Evolutionary conservation across 2,888 invertebrate genomes (phyloP), one percentile per base, ranked within the genome.

Genomic region (Iselma pallidipennis): DNA sequence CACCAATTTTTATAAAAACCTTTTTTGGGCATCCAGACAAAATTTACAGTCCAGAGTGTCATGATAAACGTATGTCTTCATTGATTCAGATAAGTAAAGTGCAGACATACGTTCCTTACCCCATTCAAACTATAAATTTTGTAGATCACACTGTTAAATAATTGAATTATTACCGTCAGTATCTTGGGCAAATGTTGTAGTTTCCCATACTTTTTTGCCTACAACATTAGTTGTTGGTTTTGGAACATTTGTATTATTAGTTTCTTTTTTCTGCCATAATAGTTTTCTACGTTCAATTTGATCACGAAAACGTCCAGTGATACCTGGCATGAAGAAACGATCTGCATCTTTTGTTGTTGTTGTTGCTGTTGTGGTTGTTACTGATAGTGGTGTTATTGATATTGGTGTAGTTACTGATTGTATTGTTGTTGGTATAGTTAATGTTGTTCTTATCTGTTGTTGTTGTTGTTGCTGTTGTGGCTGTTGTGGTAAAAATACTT

Each of bases 251-350:
- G n/a, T 52, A 12, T 7, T 52, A n/a, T 42, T 68, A 19, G 65
- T 62, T 55, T 85, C 89, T 82, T 92, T 93, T 74, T 91, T 89
- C 2, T 91, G 89, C 96, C 98, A 98, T 19, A 98, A 83, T 55
- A 96, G 83, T 82, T 96, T 96, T 55, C 96, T 86, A 80, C 96
- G 95, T 78, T 96, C 94, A 66, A 96, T 89, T 81, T 93, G 94
- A 71, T 95, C 92, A 6, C 94, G 89, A 77, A 95, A 92, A 76
- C 92, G 92, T 65, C 90, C 88, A 42, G 80, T 80, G 25, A 81
- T 79, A 2, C 82, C 81, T 0, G 82, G 80, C 75, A 80, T 76
- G 63, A 78, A 79, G 62, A 80, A 79, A 54, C 78, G 67, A 53
- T 76, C n/a, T n/a, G n/a, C 68, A 7, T 68, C 63, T 53, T 21